phyloP scores from a whole-genome alignment of 2,113 vertebrate genomes.

The Phyllostomus hastatus region DNA sequence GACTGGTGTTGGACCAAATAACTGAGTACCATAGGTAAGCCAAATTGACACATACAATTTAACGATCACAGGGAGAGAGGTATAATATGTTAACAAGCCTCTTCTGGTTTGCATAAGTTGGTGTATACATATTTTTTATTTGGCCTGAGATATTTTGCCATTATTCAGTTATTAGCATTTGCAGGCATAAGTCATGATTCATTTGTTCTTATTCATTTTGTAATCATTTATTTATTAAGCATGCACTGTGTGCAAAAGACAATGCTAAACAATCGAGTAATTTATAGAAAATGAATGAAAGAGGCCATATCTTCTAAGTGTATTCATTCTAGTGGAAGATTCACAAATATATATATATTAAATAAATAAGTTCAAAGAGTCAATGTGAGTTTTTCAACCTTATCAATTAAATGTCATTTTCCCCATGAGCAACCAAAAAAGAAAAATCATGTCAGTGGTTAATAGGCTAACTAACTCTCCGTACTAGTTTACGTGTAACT shows the following conservation, averaged over 20 bases:
- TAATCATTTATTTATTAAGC: constrained; percentile 13
- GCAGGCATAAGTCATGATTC: neutral
- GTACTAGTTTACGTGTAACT: neutral
- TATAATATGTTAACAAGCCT: neutral
- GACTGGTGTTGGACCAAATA: neutral
- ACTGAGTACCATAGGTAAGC: neutral
- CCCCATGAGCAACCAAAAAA: neutral
- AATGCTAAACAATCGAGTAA: neutral
- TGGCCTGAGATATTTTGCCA: neutral
- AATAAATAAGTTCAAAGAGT: neutral
- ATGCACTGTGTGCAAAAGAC: neutral
- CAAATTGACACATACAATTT: neutral
- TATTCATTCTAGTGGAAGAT: neutral
- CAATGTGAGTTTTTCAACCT: neutral
- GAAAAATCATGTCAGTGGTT: neutral
- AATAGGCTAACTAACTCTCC: neutral
- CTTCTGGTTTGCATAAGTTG: neutral
- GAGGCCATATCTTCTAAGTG: neutral
- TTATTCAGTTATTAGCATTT: neutral
- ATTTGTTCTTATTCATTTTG: neutral
- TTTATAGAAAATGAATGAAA: neutral
- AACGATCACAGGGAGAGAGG: neutral
- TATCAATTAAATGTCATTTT: neutral
- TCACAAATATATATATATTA: neutral
- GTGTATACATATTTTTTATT: neutral